phyloP scores from a whole-genome alignment of 2,888 invertebrate species.

The Acanthoscelides obtectus region DNA sequence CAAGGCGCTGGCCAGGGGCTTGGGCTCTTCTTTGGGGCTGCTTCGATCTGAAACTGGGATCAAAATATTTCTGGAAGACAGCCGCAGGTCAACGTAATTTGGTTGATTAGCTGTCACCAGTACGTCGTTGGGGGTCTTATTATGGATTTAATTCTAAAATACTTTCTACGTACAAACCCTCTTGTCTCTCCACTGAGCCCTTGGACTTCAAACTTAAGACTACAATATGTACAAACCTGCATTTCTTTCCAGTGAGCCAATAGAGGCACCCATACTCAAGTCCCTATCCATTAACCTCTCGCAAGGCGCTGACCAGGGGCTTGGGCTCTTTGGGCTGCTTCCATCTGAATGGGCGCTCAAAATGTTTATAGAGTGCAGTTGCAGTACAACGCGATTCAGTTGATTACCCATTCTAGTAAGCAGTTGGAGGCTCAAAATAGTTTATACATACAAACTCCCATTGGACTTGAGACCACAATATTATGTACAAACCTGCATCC shows the following conservation, averaged over 20 bases:
- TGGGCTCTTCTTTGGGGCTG: not conserved
- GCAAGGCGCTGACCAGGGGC: not conserved
- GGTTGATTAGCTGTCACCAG: constrained; percentile 35
- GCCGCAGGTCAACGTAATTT: constrained; percentile 38
- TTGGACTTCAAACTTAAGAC: no score
- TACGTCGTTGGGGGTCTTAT: constrained; percentile 27
- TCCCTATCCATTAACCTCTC: not conserved
- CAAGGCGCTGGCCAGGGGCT: not conserved
- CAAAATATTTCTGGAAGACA: constrained; percentile 3
- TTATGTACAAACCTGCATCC: not conserved
- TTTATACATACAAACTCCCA: no score
- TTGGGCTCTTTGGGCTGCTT: not conserved
- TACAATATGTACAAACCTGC: no score
- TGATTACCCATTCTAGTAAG: constrained; percentile 34
- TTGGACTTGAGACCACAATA: no score
- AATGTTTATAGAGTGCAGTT: constrained; percentile 13
- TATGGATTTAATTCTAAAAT: no score
- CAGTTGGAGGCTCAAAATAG: constrained; percentile 29
- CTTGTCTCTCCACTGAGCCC: no score
- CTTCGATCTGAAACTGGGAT: not conserved
- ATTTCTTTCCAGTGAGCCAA: not conserved
- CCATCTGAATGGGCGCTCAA: not conserved
- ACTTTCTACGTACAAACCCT: no score
- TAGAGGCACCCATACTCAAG: not conserved
- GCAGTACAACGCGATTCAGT: constrained; percentile 37